phyloP scores from a whole-genome alignment of 1,140 invertebrate genomes.

The Temnothorax nylanderi region DNA sequence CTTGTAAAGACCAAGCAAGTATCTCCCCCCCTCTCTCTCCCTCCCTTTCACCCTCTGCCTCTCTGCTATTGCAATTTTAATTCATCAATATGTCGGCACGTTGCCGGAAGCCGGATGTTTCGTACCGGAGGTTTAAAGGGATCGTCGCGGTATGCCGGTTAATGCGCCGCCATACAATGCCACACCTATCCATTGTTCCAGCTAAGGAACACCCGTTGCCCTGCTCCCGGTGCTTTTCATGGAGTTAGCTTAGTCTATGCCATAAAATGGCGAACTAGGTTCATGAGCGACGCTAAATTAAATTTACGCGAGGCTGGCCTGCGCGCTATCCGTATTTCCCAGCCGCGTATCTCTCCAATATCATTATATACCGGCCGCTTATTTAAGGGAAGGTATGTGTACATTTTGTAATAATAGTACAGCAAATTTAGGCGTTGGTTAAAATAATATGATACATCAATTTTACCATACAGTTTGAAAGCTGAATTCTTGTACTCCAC shows the following conservation, averaged over 20 bases:
- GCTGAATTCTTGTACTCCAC: not conserved
- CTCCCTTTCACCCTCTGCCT: slow-evolving; percentile 28
- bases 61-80: slow-evolving; percentile 40
- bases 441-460: not conserved
- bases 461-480: not conserved
- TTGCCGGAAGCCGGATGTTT: slow-evolving; percentile 45
- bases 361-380: not conserved
- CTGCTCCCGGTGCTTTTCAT: slow-evolving; percentile 17
- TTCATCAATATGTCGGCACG: slow-evolving; percentile 55
- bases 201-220: slow-evolving; percentile 41
- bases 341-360: not conserved
- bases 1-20: not conserved
- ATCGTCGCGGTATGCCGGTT: slow-evolving; percentile 19
- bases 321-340: slow-evolving; percentile 6
- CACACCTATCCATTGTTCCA: slow-evolving; percentile 53
- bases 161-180: slow-evolving; percentile 24
- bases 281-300: slow-evolving; percentile 43
- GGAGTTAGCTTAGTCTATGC: slow-evolving; percentile 21
- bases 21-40: slow-evolving; percentile 30
- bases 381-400: not conserved
- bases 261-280: slow-evolving; percentile 47
- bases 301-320: slow-evolving; percentile 16
- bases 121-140: slow-evolving; percentile 44
- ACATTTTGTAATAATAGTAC: not conserved
- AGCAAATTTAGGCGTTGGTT: not conserved